Conservation (phyloP, 1,140 invertebrate genomes). For the Lepidurus couesii region DNA sequence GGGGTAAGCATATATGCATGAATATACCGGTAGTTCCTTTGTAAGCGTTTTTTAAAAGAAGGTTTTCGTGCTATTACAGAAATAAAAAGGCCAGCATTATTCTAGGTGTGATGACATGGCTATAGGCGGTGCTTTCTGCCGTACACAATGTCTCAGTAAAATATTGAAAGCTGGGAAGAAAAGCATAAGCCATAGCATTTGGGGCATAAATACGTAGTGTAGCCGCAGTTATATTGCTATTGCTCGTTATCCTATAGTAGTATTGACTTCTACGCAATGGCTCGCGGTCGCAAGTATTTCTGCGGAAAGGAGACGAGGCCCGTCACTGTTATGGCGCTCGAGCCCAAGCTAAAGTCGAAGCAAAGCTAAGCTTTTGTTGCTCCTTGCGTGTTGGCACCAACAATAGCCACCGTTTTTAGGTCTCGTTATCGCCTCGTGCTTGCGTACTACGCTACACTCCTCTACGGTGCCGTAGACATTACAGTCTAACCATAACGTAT, state of each 20-base stretch:
- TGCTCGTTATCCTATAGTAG: not conserved
- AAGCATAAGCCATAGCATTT: not conserved
- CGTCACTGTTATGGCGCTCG: not conserved
- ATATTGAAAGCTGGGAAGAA: not conserved
- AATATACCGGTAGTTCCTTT: too few species aligned
- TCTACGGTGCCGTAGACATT: not conserved
- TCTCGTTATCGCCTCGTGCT: not conserved
- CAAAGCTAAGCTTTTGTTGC: not conserved
- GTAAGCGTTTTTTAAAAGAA: too few species aligned
- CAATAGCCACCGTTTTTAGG: not conserved
- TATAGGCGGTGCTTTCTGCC: not conserved
- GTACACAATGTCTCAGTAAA: not conserved
- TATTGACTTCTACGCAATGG: not conserved
- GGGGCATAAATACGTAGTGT: not conserved
- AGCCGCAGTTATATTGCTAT: not conserved
- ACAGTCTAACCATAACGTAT: conserved; percentile 13
- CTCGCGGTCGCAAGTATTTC: not conserved
- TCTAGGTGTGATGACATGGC: not conserved
- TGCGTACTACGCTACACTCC: not conserved
- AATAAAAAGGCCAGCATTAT: too few species aligned
- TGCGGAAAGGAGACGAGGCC: not conserved
- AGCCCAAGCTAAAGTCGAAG: not conserved
- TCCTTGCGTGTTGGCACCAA: conserved; percentile 4
- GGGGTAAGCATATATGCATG: too few species aligned
- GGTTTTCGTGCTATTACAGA: too few species aligned